Base-by-base conservation (phyloP, 2,888 invertebrate genomes). In the Zygothrica quintamaculata region DNA sequence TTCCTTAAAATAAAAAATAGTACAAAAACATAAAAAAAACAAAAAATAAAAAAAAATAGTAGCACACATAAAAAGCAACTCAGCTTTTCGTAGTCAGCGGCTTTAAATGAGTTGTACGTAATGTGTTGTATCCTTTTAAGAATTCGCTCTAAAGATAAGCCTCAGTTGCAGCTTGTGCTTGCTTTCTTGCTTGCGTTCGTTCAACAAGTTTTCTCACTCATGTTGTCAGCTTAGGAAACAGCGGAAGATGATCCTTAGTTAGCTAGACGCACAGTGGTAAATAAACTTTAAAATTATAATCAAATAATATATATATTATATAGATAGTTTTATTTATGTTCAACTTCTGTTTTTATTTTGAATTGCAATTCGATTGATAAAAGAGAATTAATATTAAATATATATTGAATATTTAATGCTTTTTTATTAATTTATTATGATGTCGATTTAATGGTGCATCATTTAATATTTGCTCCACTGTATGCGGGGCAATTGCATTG, bases 181-280 rank as follows among this genome's bases (percentile, higher is more conserved):
- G 44, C 29, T 33, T 42, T 46, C 51, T 15, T 29, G 44, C 29
- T 33, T 25, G 57, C 40, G 37, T n/a, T 44, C 43, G 66, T 62
- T 84, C 82, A 84, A 82, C 81, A 82, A 82, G 81, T 79, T 79
- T 82, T 79, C 60, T 65, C 82, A 77, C 84, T 84, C 69, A 67
- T 72, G 75, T 69, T 75, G 76, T 76, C 75, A 73, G 75, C 75
- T 76, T 75, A 72, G 40, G 46, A 42, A 16, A 22, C 18, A 22
- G 53, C 55, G 53, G 62, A 65, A 73, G 53, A 66, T 65, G 18
- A 59, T 59, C 60, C 15, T 11, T 5, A 15, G 53, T 39, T 12
- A 43, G 18, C 48, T 43, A 26, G 16, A 6, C 4, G 39, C 36
- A 75, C 74, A 34, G 47, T 77, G 81, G 52, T 3, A 9, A 36